phyloP scores from a whole-genome alignment of 2,888 invertebrate species.

The Torymus aiolomorphi region DNA sequence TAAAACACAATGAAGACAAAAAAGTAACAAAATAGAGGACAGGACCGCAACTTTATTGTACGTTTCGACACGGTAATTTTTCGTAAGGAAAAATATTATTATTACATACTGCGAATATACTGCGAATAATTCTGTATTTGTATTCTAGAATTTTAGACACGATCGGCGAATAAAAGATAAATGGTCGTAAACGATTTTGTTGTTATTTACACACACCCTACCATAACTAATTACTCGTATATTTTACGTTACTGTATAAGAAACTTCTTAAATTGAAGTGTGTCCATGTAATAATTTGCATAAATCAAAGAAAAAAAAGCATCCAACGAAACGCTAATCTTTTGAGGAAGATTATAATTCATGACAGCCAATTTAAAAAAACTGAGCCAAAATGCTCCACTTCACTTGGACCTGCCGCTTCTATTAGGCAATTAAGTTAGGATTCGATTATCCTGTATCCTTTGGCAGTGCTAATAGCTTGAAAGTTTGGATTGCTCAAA shows the following conservation, averaged over 20 bases:
- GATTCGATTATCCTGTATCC: not conserved
- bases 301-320: no score
- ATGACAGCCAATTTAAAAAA: no score
- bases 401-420: no score
- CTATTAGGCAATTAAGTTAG: no score
- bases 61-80: slow-evolving; percentile 40
- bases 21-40: slow-evolving; percentile 14
- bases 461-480: not conserved
- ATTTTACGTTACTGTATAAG: no score
- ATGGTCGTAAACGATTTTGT: slow-evolving; percentile 39
- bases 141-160: slow-evolving; percentile 54
- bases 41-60: slow-evolving; percentile 39
- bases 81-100: slow-evolving; percentile 51
- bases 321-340: no score
- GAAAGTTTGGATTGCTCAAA: not conserved
- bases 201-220: slow-evolving; percentile 18
- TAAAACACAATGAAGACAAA: slow-evolving; percentile 14
- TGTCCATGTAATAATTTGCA: no score
- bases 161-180: slow-evolving; percentile 50
- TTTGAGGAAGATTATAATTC: no score
- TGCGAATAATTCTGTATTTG: slow-evolving; percentile 49
- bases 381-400: no score
- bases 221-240: not conserved
- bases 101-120: slow-evolving; percentile 54
- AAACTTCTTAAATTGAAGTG: no score